These are phyloP conservation scores for Ganaspis brasiliensis DNA, from an alignment of 2,888 invertebrate genomes.

Conservation along the genomic window DNA sequence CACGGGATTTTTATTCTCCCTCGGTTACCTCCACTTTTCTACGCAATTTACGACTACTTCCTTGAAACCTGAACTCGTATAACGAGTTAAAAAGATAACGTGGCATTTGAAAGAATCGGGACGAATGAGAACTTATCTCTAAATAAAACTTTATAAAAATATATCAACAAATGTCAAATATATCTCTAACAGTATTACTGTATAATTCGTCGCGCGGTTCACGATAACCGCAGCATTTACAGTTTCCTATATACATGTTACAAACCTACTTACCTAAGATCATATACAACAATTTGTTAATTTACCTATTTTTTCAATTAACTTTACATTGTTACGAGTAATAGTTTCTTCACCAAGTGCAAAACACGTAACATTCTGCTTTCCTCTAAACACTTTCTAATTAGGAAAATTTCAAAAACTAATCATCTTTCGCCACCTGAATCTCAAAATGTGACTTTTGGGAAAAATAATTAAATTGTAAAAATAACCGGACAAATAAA, in stretches of 20 bases:
- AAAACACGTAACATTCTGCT: conserved; percentile 7
- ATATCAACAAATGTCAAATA: conserved; percentile 80
- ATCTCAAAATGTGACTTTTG: not conserved
- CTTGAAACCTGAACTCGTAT: not conserved
- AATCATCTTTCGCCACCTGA: not conserved
- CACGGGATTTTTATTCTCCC: not conserved
- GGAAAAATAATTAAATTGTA: too few species aligned
- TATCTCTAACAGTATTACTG: conserved; percentile 74
- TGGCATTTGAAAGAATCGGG: conserved; percentile 32
- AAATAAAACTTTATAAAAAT: conserved; percentile 80
- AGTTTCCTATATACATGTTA: conserved; percentile 77
- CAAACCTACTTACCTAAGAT: conserved; percentile 68
- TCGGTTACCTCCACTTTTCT: not conserved
- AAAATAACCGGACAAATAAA: not conserved
- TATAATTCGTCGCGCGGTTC: conserved; percentile 66
- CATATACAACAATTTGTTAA: conserved; percentile 74
- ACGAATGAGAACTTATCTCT: conserved; percentile 59
- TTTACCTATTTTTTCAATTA: conserved; percentile 29
- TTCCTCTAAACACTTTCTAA: conserved; percentile 6
- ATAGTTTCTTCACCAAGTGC: conserved; percentile 46
- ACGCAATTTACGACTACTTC: conserved; percentile 9
- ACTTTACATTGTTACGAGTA: conserved; percentile 48
- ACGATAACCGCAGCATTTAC: conserved; percentile 72
- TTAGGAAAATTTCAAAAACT: conserved; percentile 14
- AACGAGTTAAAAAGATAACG: conserved; percentile 65